A percentile compares a stretch with the other conserved stretches of the same genome.
Conservation (phyloP, 2,888 invertebrate species). For the Girardia tigrina region DNA sequence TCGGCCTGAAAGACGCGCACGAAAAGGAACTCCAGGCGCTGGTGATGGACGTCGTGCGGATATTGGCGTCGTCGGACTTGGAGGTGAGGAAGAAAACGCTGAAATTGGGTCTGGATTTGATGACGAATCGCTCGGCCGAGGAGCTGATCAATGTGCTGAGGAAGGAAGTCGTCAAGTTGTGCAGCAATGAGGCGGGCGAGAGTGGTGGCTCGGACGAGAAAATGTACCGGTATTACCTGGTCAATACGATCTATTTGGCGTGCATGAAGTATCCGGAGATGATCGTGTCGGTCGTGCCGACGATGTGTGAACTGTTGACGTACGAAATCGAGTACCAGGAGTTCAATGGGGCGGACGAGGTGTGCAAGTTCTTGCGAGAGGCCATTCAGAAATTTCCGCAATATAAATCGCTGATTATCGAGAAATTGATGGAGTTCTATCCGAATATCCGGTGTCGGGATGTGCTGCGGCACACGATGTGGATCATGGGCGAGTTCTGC, state of each 20-base stretch:
- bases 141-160: conserved; percentile 54
- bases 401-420: conserved; percentile 65
- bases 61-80: conserved; percentile 70
- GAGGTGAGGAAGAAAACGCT: conserved; percentile 77
- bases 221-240: conserved; percentile 53
- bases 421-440: conserved; percentile 64
- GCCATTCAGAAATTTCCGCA: conserved; percentile 82
- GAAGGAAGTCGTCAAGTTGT: conserved; percentile 34
- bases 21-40: conserved; percentile 55
- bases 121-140: conserved; percentile 76
- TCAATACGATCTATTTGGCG: conserved; percentile 79
- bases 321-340: conserved; percentile 8
- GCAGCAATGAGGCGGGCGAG: conserved; percentile 17
- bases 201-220: conserved; percentile 29
- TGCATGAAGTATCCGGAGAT: conserved; percentile 82
- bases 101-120: conserved; percentile 71
- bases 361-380: conserved; percentile 80
- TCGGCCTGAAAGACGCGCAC: conserved; percentile 62
- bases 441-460: conserved; percentile 61
- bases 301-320: conserved; percentile 54
- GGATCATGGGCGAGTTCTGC: conserved; percentile 94
- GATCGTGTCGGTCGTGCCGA: conserved; percentile 74
- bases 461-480: conserved; percentile 78
- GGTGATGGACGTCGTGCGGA: conserved; percentile 91
- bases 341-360: conserved; percentile 63